Evolutionary conservation across 2,113 vertebrate species (phyloP).

Genomic region (Scalopus aquaticus): DNA sequence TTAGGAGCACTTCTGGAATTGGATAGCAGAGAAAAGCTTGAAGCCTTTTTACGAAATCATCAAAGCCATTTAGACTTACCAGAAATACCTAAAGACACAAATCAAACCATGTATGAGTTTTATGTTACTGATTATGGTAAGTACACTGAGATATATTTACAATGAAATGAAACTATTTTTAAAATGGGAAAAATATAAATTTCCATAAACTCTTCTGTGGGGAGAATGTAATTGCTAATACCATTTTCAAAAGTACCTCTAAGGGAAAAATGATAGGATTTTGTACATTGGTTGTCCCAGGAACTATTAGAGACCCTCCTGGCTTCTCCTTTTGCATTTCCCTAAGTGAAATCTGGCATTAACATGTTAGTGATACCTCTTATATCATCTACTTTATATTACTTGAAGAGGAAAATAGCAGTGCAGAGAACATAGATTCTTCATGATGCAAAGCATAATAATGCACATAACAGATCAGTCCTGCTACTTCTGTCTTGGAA

Average conservation of each 20-base stretch:
- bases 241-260: neutral
- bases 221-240: neutral
- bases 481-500: neutral
- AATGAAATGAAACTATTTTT: neutral
- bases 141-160: neutral
- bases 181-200: neutral
- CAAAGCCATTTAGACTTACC: conserved; percentile 83
- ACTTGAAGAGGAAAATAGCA: neutral
- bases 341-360: neutral
- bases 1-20: conserved; percentile 87
- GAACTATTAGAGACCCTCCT: neutral
- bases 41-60: conserved; percentile 82
- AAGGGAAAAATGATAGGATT: neutral
- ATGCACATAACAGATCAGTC: neutral
- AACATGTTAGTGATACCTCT: neutral
- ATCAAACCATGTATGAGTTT: conserved; percentile 87
- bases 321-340: neutral
- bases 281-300: neutral
- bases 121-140: conserved; percentile 84
- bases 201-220: neutral
- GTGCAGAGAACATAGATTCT: neutral
- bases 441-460: neutral
- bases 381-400: neutral
- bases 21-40: conserved; percentile 85
- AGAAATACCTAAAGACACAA: conserved; percentile 66